Evolutionary conservation across 2,888 invertebrate species (phyloP).

Genomic region (Thymelicus sylvestris): DNA sequence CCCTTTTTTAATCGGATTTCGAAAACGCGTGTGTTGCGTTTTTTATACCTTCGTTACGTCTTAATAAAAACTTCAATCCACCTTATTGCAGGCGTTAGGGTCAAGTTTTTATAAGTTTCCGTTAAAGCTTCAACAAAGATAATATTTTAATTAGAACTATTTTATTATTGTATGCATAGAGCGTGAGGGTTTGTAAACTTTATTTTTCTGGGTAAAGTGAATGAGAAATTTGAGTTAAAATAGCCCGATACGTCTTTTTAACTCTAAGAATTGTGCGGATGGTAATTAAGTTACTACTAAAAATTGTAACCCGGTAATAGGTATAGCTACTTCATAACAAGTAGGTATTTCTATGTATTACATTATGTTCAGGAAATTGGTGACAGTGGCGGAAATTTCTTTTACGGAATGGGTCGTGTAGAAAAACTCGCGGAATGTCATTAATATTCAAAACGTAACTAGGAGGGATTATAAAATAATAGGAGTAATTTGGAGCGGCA

Average conservation of each 20-base stretch:
- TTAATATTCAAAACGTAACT: conserved; percentile 84
- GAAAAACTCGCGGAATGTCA: conserved; percentile 78
- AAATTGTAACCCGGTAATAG: too few species aligned
- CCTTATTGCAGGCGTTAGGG: conserved; percentile 80
- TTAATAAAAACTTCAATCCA: conserved; percentile 76
- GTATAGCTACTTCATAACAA: background rate
- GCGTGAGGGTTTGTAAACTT: background rate
- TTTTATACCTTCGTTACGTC: conserved; percentile 55
- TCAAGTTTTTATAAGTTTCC: conserved; percentile 71
- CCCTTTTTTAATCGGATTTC: conserved; percentile 83
- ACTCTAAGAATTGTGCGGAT: too few species aligned
- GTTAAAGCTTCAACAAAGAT: conserved; percentile 64
- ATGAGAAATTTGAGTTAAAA: too few species aligned
- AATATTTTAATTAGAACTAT: conserved; percentile 76
- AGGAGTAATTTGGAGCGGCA: conserved; percentile 82
- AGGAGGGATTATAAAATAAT: conserved; percentile 84
- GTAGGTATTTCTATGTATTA: conserved; percentile 2
- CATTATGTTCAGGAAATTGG: conserved; percentile 55
- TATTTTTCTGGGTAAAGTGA: background rate
- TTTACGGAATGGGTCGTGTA: conserved; percentile 67
- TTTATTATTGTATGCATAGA: background rate
- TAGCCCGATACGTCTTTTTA: too few species aligned
- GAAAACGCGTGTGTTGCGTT: conserved; percentile 74
- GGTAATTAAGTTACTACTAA: too few species aligned
- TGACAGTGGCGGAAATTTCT: conserved; percentile 70